A percentile compares a stretch with the other conserved stretches of the same genome.
Evolutionary conservation across 2,113 vertebrate species (phyloP).

Genomic region (Salvelinus sp.): DNA sequence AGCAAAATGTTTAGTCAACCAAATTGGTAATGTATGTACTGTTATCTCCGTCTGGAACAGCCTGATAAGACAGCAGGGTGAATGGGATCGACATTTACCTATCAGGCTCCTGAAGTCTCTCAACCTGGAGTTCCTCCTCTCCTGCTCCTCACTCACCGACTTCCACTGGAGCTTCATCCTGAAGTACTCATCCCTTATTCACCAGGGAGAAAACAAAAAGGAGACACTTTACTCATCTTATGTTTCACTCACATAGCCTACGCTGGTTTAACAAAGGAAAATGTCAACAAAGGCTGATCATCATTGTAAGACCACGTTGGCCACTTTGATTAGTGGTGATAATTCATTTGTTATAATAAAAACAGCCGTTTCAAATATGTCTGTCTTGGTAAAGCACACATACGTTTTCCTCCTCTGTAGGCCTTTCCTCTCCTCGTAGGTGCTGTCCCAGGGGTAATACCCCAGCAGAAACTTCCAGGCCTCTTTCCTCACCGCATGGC

Average conservation of each 20-base stretch:
- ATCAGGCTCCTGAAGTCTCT: conserved; percentile 94
- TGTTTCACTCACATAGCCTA: too few relatives aligned
- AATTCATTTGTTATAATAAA: too few relatives aligned
- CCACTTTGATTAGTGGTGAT: too few relatives aligned
- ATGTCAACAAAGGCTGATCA: too few relatives aligned
- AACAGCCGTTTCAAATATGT: neutral
- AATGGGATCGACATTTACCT: conserved; percentile 67
- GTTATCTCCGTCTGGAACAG: too few relatives aligned
- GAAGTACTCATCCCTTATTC: conserved; percentile 91
- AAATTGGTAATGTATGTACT: too few relatives aligned
- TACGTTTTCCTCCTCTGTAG: conserved; percentile 89
- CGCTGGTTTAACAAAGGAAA: too few relatives aligned
- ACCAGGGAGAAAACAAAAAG: neutral
- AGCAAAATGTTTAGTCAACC: too few relatives aligned
- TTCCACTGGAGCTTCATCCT: conserved; percentile 99
- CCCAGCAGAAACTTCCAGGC: conserved; percentile 94
- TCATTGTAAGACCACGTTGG: too few relatives aligned
- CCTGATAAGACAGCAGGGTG: neutral
- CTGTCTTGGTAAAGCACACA: conserved; percentile 34
- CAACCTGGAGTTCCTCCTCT: conserved; percentile 90
- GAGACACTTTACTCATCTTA: too few relatives aligned
- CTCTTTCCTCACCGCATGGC: conserved; percentile 87
- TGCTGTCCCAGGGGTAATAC: conserved; percentile 91
- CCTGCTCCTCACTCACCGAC: conserved; percentile 92
- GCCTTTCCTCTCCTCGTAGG: conserved; percentile 84